Evolutionary conservation across 2,888 invertebrate species (phyloP), one percentile per base, ranked within the genome.

Genomic region (Lypha dubia): DNA sequence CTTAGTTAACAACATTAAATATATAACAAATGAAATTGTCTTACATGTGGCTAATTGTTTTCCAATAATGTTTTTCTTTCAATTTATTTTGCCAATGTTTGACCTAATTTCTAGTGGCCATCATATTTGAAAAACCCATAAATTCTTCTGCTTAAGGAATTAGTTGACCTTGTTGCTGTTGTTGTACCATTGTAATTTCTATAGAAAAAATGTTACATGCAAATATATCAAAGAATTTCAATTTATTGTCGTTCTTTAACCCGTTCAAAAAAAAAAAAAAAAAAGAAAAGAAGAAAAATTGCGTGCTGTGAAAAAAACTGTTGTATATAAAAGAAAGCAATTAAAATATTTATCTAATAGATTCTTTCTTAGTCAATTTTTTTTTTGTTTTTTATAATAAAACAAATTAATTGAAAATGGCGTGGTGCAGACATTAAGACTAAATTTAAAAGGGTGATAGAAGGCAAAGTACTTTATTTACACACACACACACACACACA

Each of bases 141-240:
- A 75, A 38, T 60, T 63, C 32, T 53, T 6, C 41, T 65, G 41
- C n/a, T 35, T 28, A n/a, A 38, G 44, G 38, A 22, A 49, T 28
- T 4, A 28, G 32, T 71, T 60, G 73, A 49, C 73, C 60, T 71
- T 71, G 58, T 70, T 58, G 44, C 44, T 63, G 44, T 28, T 53
- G 32, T 56, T 65, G 35, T 65, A 53, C 13, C 11, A 38, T 22
- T 38, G 51, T 62, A 60, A 51, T 53, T 74, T 74, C 17, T 28
- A 13, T 22, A 11, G 20, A 32, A 32, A 28, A n/a, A 28, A 20
- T 4, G n/a, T 49, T 20, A 53, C 75, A 65, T 65, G 75, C 65
- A 63, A 75, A 75, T 75, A 75, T 75, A 44, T 65, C 46, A n/a
- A 22, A 51, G 1, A 44, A 56, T 56, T 65, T 75, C 65, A 65